Base-by-base conservation (phyloP, 1,140 invertebrate genomes). In the Pachyrhynchus sulphureomaculatus region DNA sequence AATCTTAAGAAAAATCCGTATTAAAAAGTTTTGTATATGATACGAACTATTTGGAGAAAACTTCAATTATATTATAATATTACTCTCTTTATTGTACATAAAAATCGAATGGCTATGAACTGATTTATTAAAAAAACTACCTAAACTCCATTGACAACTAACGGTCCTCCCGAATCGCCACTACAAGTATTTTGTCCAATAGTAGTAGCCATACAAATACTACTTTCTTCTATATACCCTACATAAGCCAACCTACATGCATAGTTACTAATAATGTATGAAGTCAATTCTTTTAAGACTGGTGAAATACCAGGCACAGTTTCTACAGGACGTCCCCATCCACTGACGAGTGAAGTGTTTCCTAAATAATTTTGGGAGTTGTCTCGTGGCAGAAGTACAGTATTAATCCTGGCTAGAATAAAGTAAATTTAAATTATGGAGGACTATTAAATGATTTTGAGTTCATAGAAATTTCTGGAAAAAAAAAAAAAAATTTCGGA, bases 121-220 rank as follows among this genome's bases (percentile, higher is more conserved):
- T n/a, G n/a, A n/a, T n/a, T n/a, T n/a, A 6, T 26, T 64, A 9
- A 56, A 15, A 17, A 57, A 41, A 57, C 58, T 56, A 66, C 59
- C 51, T 66, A 61, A 8, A 44, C 64, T 51, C 53, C 67, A 45
- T 58, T 60, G 44, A 23, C 57, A 1, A 78, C 73, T 41, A 81
- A 63, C 12, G 80, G 79, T 23, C 80, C 80, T 24, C 80, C 80
- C 2, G 76, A 79, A 47, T 81, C 80, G 0, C 80, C 80, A 41
- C 62, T 72, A 62, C 75, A 76, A 33, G 68, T 68, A 10, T 75
- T 77, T 15, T 75, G 74, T 3, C 77, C 76, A 57, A 73, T 71
- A 1, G 62, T 51, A 0, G 79, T 79, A 26, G 73, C 75, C 2
- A 76, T 78, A 67, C 81, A 82, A 37, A 82, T 76, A 54, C 82